These are phyloP conservation scores for Netta rufina DNA, from an alignment of 2,797 vertebrate species.

Conservation along the genomic window DNA sequence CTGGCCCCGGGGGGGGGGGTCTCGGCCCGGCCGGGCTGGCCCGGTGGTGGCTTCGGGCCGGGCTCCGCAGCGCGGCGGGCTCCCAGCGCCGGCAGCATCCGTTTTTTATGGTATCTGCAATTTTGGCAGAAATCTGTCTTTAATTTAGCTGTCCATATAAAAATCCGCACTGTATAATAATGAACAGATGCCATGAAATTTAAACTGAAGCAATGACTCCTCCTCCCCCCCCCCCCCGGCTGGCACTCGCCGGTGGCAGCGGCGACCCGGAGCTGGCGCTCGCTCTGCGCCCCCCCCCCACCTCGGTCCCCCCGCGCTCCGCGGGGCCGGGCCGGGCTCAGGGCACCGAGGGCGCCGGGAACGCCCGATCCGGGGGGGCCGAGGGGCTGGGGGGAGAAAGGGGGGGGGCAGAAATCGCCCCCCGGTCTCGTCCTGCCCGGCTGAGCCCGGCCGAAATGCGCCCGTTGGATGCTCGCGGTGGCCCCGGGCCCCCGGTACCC, in stretches of 20 bases:
- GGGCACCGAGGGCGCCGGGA: background rate
- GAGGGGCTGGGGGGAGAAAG: too few relatives aligned
- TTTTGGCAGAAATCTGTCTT: slow-evolving; percentile 87
- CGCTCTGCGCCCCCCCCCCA: slow-evolving; percentile 38
- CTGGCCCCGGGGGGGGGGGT: background rate
- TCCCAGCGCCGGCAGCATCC: slow-evolving; percentile 74
- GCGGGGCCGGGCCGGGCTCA: background rate
- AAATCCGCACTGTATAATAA: slow-evolving; percentile 92
- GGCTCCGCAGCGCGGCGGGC: background rate
- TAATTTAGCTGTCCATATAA: slow-evolving; percentile 94
- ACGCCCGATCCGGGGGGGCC: background rate
- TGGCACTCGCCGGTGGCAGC: slow-evolving; percentile 66
- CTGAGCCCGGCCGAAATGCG: background rate
- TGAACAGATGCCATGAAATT: slow-evolving; percentile 96
- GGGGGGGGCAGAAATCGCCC: background rate
- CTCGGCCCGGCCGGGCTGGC: background rate
- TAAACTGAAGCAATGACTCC: slow-evolving; percentile 85
- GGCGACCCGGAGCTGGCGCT: slow-evolving; percentile 67
- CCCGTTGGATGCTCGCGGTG: background rate
- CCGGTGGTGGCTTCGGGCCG: background rate
- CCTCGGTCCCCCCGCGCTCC: slow-evolving; percentile 12
- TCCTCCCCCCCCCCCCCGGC: slow-evolving; percentile 75
- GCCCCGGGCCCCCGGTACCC: background rate
- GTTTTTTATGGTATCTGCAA: slow-evolving; percentile 82
- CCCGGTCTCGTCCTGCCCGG: background rate